Conservation (phyloP, 53 echinoderm and acorn worm species). For the Henricia sp. region DNA sequence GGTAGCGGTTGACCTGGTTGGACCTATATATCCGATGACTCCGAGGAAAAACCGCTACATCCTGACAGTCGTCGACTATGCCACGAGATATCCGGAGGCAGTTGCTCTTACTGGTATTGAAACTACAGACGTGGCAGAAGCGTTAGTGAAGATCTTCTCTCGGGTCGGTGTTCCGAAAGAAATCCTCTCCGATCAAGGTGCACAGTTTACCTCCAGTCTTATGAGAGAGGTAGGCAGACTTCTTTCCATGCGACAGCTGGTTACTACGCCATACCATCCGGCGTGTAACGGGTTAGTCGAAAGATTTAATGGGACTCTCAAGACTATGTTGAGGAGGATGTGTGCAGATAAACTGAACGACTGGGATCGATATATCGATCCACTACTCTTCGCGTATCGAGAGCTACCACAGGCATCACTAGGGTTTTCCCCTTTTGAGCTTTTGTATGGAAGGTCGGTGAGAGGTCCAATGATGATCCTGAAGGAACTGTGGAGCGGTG, state of each 20-base stretch:
- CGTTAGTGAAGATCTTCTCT: slow-evolving; percentile 49
- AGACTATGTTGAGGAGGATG: slow-evolving; percentile 51
- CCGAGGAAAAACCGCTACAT: slow-evolving; percentile 42
- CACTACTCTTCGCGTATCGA: slow-evolving; percentile 54
- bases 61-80: slow-evolving; percentile 49
- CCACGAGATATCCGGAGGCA: slow-evolving; percentile 58
- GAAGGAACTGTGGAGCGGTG: slow-evolving; percentile 58
- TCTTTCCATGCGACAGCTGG: slow-evolving; percentile 46
- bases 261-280: too few species aligned
- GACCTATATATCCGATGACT: slow-evolving; percentile 26
- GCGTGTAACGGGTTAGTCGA: slow-evolving; percentile 67
- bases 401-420: slow-evolving; percentile 55
- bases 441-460: slow-evolving; percentile 60
- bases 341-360: slow-evolving; percentile 68
- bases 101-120: slow-evolving; percentile 54
- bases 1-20: slow-evolving; percentile 53
- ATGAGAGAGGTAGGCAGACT: slow-evolving; percentile 62
- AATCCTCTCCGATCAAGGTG: slow-evolving; percentile 64
- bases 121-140: slow-evolving; percentile 51
- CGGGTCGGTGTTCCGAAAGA: slow-evolving; percentile 66
- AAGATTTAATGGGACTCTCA: slow-evolving; percentile 59
- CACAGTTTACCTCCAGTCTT: slow-evolving; percentile 49
- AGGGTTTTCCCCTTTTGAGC: slow-evolving; percentile 66
- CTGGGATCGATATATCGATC: slow-evolving; percentile 53
- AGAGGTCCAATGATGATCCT: slow-evolving; percentile 61